phyloP scores from a whole-genome alignment of 2,113 vertebrate genomes.

The Thalassoma bifasciatum region DNA sequence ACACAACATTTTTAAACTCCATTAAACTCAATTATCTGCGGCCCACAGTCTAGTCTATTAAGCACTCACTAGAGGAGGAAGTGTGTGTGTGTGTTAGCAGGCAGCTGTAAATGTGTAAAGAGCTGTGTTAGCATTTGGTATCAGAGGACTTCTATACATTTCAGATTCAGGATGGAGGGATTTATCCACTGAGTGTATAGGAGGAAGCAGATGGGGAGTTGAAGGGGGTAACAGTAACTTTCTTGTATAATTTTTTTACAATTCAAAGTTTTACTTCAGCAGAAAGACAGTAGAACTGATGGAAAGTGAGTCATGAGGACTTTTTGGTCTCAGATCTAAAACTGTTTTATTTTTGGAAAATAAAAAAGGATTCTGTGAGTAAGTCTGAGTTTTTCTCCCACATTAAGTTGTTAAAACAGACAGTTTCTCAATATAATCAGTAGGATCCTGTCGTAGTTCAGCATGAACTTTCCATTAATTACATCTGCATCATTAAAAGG shows the following conservation, averaged over 20 bases:
- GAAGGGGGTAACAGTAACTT: neutral
- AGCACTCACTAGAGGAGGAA: constrained; percentile 23
- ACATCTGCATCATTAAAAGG: no score
- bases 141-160: constrained; percentile 8
- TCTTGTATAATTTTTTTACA: neutral
- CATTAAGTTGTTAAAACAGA: no score
- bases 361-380: no score
- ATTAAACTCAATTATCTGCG: constrained; percentile 54
- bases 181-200: neutral
- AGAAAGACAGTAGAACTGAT: no score
- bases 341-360: no score
- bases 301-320: no score
- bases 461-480: no score
- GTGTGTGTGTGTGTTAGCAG: neutral
- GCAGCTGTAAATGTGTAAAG: constrained; percentile 24
- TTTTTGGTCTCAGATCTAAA: no score
- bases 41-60: constrained; percentile 51
- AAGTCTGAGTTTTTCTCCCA: no score
- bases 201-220: neutral
- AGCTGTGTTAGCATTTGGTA: constrained; percentile 21
- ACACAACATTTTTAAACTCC: constrained; percentile 35
- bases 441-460: no score
- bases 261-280: no score
- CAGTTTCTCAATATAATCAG: no score
- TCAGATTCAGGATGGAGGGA: rapidly evolving